Conservation (phyloP, 2,113 vertebrate species). For the Anoplopoma fimbria region DNA sequence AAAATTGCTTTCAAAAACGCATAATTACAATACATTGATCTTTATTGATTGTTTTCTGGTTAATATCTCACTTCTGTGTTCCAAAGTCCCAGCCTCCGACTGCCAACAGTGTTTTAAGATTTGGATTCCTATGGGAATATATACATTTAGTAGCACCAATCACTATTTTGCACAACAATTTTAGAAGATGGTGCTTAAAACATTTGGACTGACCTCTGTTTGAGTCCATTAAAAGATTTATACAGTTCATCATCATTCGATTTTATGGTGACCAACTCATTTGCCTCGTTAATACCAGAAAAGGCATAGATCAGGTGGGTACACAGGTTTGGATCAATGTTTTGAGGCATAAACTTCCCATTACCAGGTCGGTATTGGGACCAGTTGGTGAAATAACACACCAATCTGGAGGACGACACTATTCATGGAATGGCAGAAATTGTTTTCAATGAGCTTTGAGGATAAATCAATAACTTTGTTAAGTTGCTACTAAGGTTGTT, state of each 20-base stretch:
- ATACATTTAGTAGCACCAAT: neutral
- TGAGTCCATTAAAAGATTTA: constrained; percentile 84
- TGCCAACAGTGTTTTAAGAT: constrained; percentile 87
- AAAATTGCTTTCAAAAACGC: neutral
- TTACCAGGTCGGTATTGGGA: constrained; percentile 85
- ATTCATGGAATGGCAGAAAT: neutral
- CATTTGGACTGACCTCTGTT: constrained; percentile 77
- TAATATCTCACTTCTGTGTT: constrained; percentile 81
- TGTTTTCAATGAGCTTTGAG: neutral
- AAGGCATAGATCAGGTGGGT: constrained; percentile 90
- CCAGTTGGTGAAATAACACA: constrained; percentile 91
- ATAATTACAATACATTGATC: neutral
- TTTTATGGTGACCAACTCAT: constrained; percentile 83
- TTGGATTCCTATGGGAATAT: constrained; percentile 79
- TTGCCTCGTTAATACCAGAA: constrained; percentile 82
- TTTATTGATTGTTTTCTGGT: neutral
- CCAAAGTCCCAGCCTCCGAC: constrained; percentile 89
- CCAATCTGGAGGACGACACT: constrained; percentile 84
- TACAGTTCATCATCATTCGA: constrained; percentile 87
- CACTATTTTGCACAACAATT: neutral
- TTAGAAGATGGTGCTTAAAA: neutral
- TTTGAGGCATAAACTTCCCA: constrained; percentile 79
- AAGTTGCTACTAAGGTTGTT: neutral
- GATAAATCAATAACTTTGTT: neutral
- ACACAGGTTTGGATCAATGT: constrained; percentile 86